phyloP scores from a whole-genome alignment of 2,113 vertebrate species.

The Cervus canadensis region DNA sequence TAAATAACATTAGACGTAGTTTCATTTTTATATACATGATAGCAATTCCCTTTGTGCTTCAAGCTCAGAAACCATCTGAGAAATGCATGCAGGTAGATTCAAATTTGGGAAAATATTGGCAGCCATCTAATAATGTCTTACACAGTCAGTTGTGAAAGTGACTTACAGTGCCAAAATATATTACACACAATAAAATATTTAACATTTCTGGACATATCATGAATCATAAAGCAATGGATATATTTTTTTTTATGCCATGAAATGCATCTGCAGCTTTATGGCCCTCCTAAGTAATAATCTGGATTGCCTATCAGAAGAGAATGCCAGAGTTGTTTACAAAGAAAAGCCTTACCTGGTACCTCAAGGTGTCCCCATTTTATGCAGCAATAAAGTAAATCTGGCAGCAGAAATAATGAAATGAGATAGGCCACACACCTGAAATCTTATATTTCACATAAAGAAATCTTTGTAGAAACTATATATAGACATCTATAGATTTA shows the following conservation, averaged over 20 bases:
- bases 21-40: background rate
- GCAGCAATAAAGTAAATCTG: constrained; percentile 56
- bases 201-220: constrained; percentile 64
- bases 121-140: constrained; percentile 59
- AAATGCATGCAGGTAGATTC: constrained; percentile 45
- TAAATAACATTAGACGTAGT: background rate
- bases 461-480: too few relatives aligned
- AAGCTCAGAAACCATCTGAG: background rate
- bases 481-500: too few relatives aligned
- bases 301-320: constrained; percentile 69
- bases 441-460: background rate
- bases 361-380: constrained; percentile 44
- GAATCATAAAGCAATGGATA: constrained; percentile 36
- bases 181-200: constrained; percentile 52
- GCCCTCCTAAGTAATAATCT: constrained; percentile 71
- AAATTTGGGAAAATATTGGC: constrained; percentile 29
- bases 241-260: constrained; percentile 66
- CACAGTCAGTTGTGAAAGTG: constrained; percentile 71
- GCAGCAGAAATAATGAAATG: constrained; percentile 48
- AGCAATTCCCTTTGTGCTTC: background rate
- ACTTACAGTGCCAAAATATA: constrained; percentile 70
- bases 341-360: constrained; percentile 63
- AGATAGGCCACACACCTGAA: constrained; percentile 33
- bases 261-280: constrained; percentile 67
- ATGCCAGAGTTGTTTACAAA: constrained; percentile 63